Base-by-base conservation (phyloP, 1,140 invertebrate genomes). In the Drosophila orosa region DNA sequence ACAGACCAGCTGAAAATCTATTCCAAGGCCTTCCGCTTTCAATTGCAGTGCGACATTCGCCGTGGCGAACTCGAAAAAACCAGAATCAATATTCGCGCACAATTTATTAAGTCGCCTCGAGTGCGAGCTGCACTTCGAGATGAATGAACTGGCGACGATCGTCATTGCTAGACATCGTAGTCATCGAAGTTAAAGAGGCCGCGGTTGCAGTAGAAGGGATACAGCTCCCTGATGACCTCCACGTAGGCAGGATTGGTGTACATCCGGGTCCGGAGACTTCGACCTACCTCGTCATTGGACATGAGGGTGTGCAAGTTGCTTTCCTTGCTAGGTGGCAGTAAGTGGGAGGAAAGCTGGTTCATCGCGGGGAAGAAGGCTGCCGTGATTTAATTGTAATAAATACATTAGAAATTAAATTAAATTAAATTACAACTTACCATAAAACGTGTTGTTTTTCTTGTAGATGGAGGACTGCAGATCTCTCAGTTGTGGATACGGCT, bases 401-500 rank as follows among this genome's bases (percentile, higher is more conserved):
- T 22, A 22, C 15, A 5, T 22, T 3, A 52, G 29, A 31, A n/a
- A 24, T 8, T 15, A 1, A 12, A 19, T 4, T 8, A 10, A 8
- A 9, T 13, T 22, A 3, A 13, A 40, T 10, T 5, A 1, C 0
- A 12, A 15, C 29, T 55, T 56, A 87, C 87, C 83, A 47, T 78
- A 76, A 17, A 82, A 58, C 3, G 78, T 74, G 42, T 85, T 90
- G 5, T 74, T 79, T 19, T 87, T 79, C 4, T 82, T 84, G 22
- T 56, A 92, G 17, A 91, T 42, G 0, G 74, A 65, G 0, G 39
- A 39, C 0, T 91, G 90, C 1, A 94, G 5, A 0, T 92, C 81
- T 0, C 79, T 63, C 5, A 93, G 39, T 9, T 89, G 92, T 0
- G 93, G 93, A 5, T 93, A 42, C 0, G 52, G 17, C 22, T 81